Evolutionary conservation across 2,797 vertebrate species (phyloP).

Genomic region (Spinus pinus): DNA sequence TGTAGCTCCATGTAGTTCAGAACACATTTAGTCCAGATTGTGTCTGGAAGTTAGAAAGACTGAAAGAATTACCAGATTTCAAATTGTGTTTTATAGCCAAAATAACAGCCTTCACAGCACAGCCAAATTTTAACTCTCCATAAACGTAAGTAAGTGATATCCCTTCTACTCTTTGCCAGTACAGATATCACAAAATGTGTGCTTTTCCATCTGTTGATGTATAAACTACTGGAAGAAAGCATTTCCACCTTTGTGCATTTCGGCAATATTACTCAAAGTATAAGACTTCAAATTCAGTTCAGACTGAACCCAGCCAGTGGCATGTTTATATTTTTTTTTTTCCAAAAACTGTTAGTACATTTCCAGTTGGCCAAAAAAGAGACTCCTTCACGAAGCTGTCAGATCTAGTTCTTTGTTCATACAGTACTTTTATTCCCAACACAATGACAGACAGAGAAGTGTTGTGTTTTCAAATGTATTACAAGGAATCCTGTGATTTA

Average conservation of each 20-base stretch:
- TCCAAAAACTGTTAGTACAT: background rate
- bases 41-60: background rate
- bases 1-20: background rate
- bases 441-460: background rate
- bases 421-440: background rate
- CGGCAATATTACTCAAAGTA: background rate
- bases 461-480: background rate
- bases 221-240: background rate
- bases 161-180: background rate
- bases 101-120: background rate
- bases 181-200: background rate
- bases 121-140: background rate
- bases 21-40: background rate
- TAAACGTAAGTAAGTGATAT: background rate
- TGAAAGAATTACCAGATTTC: background rate
- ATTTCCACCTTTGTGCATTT: background rate
- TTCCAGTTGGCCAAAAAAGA: background rate
- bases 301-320: background rate
- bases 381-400: background rate
- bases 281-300: background rate
- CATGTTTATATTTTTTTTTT: background rate
- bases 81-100: background rate
- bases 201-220: background rate
- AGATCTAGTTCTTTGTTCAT: background rate
- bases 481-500: background rate